phyloP scores from a whole-genome alignment of 2,797 vertebrate species.

The Falco biarmicus region DNA sequence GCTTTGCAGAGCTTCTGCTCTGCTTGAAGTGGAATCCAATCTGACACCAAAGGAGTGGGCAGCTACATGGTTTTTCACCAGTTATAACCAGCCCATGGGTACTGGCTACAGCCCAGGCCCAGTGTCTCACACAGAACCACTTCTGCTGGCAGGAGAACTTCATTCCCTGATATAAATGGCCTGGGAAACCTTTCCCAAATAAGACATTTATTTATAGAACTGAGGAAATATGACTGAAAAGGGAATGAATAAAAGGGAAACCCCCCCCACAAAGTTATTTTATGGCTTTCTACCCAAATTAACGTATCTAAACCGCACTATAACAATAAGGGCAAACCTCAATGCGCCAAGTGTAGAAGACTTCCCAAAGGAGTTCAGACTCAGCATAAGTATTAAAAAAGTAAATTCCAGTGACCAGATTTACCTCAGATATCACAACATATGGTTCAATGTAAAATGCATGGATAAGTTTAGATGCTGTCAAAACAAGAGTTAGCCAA shows the following conservation, averaged over 20 bases:
- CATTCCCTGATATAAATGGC: rapidly evolving
- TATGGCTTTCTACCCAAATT: not conserved
- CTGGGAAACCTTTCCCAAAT: not conserved
- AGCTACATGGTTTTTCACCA: not conserved
- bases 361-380: not conserved
- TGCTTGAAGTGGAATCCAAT: not conserved
- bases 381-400: not conserved
- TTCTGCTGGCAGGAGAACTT: not conserved
- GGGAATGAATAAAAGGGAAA: not conserved
- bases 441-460: not conserved
- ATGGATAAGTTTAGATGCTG: not conserved
- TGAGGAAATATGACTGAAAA: not conserved
- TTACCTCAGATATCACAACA: not conserved
- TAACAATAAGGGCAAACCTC: not conserved
- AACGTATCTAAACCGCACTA: not conserved
- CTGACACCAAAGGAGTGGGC: not conserved
- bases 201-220: not conserved
- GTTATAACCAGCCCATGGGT: not conserved
- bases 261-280: not conserved
- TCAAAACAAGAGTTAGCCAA: not conserved
- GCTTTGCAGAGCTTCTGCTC: not conserved
- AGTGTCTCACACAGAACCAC: not conserved
- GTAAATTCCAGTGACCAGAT: too few relatives aligned
- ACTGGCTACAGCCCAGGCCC: not conserved
- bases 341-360: not conserved